phyloP scores from a whole-genome alignment of 2,113 vertebrate genomes.

The Calidris pygmaea region DNA sequence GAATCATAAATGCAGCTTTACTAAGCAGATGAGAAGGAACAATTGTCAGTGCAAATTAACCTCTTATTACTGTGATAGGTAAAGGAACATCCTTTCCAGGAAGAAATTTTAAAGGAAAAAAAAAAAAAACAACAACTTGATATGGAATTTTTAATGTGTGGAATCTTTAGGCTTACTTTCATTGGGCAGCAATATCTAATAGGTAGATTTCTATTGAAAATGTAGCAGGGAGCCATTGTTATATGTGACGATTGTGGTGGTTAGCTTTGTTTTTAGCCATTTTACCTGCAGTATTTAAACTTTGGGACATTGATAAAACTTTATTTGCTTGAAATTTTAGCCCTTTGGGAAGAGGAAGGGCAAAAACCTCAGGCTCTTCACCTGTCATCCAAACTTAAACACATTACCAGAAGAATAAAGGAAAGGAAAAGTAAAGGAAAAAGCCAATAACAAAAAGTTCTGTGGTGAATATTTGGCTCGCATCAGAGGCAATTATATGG shows the following conservation, averaged over 20 bases:
- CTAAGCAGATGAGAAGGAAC: background rate
- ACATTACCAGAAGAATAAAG: background rate
- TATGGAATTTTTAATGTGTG: background rate
- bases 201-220: background rate
- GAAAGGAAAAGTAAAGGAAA: background rate
- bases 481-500: background rate
- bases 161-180: background rate
- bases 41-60: background rate
- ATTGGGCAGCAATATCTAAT: background rate
- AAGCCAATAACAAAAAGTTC: background rate
- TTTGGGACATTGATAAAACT: background rate
- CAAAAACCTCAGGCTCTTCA: background rate
- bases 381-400: background rate
- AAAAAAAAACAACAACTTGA: background rate
- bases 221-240: background rate
- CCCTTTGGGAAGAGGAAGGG: background rate
- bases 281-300: background rate
- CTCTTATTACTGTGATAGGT: background rate
- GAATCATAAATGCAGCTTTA: background rate
- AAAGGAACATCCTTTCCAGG: background rate
- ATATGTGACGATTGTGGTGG: fast-evolving
- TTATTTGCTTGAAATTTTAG: background rate
- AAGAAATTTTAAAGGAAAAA: background rate
- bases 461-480: background rate
- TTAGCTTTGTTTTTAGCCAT: background rate